Evolutionary conservation across 2,113 vertebrate species (phyloP), one percentile per base, ranked within the genome.

Genomic region (Salvelinus alpinus): DNA sequence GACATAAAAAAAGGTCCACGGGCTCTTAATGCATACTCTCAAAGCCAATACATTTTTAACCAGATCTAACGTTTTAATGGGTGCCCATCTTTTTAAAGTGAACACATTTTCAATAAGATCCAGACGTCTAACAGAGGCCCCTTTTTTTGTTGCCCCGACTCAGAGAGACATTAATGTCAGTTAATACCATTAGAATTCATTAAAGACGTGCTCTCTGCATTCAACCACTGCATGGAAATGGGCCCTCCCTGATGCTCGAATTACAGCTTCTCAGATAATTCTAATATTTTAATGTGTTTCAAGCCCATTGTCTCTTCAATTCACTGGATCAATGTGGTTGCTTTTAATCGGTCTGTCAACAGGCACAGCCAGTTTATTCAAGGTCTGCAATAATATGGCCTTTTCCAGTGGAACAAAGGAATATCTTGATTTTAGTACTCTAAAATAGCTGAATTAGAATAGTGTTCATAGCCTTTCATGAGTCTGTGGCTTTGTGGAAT

Each of bases 161-260:
- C 78, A 78, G 82, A 74, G 73, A 62, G 48, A 69, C 57, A 81
- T 82, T 86, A 82, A 78, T 75, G 84, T 73, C 48, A 34, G 44
- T 74, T 83, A 80, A 85, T 88, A 75, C 75, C 74, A 84, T 89
- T 84, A 88, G 38, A 84, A 72, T 85, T 81, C 76, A 86, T 86
- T 77, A 75, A 82, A 69, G 86, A 76, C 68, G 76, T 78, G 60
- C 67, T 72, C 67, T 54, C 47, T 60, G 75, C 27, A 69, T 72
- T 84, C 59, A 77, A 78, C 80, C 71, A 64, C 71, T 27, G 51
- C 80, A 77, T 25, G 57, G 73, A 81, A 65, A 81, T 75, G 54
- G 68, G 48, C 80, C 69, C 80, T 78, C 71, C 27, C 22, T 69
- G 65, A 80, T 78, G 76, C 75, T 79, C 72, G 38, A 76, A 86